Base-by-base conservation (phyloP, 1,140 invertebrate genomes). In the Drosophila orena region DNA sequence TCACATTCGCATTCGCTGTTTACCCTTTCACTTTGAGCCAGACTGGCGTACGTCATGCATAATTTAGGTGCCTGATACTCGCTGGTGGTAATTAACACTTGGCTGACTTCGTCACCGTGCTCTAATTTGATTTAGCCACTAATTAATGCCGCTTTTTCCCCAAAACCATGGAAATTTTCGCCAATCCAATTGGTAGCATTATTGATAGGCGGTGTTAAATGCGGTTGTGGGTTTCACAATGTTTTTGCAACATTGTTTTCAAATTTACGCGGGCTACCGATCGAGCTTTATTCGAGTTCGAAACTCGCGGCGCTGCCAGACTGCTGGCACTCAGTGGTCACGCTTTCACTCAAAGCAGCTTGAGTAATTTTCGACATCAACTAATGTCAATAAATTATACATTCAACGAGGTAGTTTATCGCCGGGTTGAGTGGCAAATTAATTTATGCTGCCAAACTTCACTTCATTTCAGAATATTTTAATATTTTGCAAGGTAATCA, bases 121-220 rank as follows among this genome's bases (percentile, higher is more conserved):
- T 71, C 50, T 56, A 70, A 69, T 69, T 70, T 40, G 35, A 69
- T 69, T 69, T 69, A 3, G 14, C 7, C 11, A 8, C 22, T 69
- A 56, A 70, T 56, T 70, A 69, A 42, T 55, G 47, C 38, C 56
- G 34, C n/a, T 68, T 38, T 24, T n/a, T 17, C 30, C 30, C 44
- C 54, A 64, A 69, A 15, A 40, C 46, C 65, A 49, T 70, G 68
- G 68, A 71, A 71, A 71, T 57, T 70, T 71, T 71, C 27, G 35
- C 35, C 37, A 2, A 46, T 38, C 52, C 70, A 71, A 70, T 70
- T 70, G 12, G 43, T 54, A 27, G 12, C 10, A 30, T 37, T 7
- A 56, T 56, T 69, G 20, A 11, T 22, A 37, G 40, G 15, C 14
- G 11, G 62, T 70, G 66, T 47, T 70, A 70, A 70, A 12, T 57